These are phyloP conservation scores for Hexactinellida sp. DNA, from an alignment of 37 sponge, comb jelly and placozoan species.

Conservation along the genomic window DNA sequence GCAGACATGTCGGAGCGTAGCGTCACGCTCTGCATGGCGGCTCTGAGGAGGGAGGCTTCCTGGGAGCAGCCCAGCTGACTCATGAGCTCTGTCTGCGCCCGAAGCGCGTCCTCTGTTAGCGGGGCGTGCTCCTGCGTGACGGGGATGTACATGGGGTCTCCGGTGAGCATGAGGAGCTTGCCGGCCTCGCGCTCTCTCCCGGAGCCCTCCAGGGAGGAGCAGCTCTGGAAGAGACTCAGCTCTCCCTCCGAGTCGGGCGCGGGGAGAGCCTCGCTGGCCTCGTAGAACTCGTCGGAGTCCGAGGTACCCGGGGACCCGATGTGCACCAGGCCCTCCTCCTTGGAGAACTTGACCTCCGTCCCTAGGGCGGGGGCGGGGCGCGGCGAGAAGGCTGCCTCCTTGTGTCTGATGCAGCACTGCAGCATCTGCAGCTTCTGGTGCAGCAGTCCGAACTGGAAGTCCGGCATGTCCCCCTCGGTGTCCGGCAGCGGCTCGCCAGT, in stretches of 20 bases:
- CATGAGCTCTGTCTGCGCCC: slow-evolving; percentile 67
- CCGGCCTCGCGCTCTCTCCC: slow-evolving; percentile 13
- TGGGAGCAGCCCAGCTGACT: slow-evolving; percentile 70
- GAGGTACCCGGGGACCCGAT: not conserved
- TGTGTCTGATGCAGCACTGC: slow-evolving; percentile 70
- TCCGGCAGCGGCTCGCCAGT: slow-evolving; percentile 30
- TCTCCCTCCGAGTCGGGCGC: not conserved
- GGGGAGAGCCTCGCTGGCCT: not conserved
- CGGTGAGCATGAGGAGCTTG: slow-evolving; percentile 50
- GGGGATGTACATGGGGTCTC: slow-evolving; percentile 58
- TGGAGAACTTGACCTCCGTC: not conserved
- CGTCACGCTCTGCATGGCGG: slow-evolving; percentile 80
- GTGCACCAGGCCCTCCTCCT: not conserved
- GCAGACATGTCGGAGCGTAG: slow-evolving; percentile 99
- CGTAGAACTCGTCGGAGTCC: slow-evolving; percentile 13
- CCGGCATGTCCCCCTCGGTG: slow-evolving; percentile 45
- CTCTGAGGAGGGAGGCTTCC: slow-evolving; percentile 68
- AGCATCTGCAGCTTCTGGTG: slow-evolving; percentile 96
- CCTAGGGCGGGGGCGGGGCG: not conserved
- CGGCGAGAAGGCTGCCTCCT: not conserved
- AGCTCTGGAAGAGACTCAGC: not conserved
- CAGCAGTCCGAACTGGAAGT: slow-evolving; percentile 47
- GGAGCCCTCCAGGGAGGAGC: not conserved
- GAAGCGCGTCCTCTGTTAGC: slow-evolving; percentile 84
- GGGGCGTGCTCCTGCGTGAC: slow-evolving; percentile 79